Evolutionary conservation across 2,888 invertebrate genomes (phyloP).

Genomic region (Rhamphomyia laevipes): DNA sequence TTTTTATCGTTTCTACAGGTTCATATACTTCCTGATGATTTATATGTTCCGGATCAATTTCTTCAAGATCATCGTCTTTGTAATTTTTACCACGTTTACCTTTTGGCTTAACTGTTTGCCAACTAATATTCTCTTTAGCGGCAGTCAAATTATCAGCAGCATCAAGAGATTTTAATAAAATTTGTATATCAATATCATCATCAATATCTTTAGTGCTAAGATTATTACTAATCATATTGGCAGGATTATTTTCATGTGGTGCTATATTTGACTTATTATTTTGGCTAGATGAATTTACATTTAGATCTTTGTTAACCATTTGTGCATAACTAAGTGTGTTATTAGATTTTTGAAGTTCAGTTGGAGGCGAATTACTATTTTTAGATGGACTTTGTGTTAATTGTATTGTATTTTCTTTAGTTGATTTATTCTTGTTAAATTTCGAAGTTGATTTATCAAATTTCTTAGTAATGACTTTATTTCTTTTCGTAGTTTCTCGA

Average conservation of each 20-base stretch:
- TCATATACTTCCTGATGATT: neutral
- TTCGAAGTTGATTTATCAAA: too few species aligned
- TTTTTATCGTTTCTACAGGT: neutral
- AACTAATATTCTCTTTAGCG: constrained; percentile 1
- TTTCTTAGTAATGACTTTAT: too few species aligned
- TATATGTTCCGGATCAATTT: neutral
- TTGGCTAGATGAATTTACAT: neutral
- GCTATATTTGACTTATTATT: neutral
- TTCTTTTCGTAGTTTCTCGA: too few species aligned
- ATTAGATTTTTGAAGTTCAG: neutral
- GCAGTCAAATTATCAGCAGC: neutral
- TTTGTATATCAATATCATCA: neutral
- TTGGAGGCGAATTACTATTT: too few species aligned
- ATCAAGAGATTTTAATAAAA: neutral
- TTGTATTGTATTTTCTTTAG: too few species aligned
- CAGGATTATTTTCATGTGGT: neutral
- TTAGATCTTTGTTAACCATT: constrained; percentile 8
- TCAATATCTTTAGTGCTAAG: neutral
- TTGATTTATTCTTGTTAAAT: too few species aligned
- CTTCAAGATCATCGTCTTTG: neutral
- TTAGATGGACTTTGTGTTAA: too few species aligned
- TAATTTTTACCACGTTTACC: constrained; percentile 9
- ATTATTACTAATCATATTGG: neutral
- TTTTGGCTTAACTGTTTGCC: constrained; percentile 12
- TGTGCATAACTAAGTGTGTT: constrained; percentile 13